Conservation (phyloP, 2,888 invertebrate genomes). For the Tetramorium bicarinatum region DNA sequence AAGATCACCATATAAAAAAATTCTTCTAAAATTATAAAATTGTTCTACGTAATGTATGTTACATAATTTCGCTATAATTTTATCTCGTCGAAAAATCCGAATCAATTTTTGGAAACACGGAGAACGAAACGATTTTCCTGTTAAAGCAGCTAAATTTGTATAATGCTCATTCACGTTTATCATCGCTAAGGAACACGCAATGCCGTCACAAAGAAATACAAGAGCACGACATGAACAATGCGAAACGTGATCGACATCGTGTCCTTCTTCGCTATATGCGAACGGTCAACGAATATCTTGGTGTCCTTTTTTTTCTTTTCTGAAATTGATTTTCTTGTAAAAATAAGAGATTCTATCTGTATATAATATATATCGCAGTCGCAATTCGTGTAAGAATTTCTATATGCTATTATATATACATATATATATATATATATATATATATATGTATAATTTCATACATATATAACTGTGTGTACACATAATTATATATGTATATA, state of each 20-base stretch:
- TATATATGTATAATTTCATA: background rate
- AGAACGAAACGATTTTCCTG: slow-evolving; percentile 64
- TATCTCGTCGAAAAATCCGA: background rate
- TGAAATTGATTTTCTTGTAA: slow-evolving; percentile 78
- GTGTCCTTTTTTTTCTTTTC: slow-evolving; percentile 51
- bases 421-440: background rate
- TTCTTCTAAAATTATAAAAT: slow-evolving; percentile 31
- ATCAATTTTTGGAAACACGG: slow-evolving; percentile 53
- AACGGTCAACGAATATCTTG: slow-evolving; percentile 55
- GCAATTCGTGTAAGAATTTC: slow-evolving; percentile 22
- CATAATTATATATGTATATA: background rate
- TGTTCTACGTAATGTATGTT: background rate
- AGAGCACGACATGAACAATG: background rate
- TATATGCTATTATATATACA: background rate
- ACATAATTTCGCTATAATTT: background rate
- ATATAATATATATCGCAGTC: slow-evolving; percentile 75
- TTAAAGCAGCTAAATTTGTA: slow-evolving; percentile 77
- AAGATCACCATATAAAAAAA: slow-evolving; percentile 32
- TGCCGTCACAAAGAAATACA: slow-evolving; percentile 12
- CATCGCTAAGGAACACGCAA: slow-evolving; percentile 36
- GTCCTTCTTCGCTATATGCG: slow-evolving; percentile 19
- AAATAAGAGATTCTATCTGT: slow-evolving; percentile 82
- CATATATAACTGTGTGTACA: background rate
- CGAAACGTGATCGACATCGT: background rate
- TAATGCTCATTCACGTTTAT: slow-evolving; percentile 65